A percentile compares a stretch with the other conserved stretches of the same genome.
Evolutionary conservation across 2,888 invertebrate genomes (phyloP).

Genomic region (Eudemis profundana): DNA sequence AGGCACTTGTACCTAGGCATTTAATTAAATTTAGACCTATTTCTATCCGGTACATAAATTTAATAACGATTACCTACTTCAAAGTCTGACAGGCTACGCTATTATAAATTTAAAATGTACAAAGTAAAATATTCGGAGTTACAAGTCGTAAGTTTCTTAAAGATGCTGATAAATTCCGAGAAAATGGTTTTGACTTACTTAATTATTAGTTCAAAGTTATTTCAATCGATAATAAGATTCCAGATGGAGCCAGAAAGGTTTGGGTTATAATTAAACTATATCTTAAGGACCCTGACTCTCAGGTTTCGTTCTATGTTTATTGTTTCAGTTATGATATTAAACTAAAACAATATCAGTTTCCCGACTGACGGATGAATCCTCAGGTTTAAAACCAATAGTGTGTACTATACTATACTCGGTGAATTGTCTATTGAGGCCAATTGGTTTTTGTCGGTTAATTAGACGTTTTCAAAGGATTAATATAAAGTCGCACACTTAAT

Average conservation of each 20-base stretch:
- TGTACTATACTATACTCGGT: too few species aligned
- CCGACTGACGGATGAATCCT: too few species aligned
- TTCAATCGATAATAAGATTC: background rate
- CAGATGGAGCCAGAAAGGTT: background rate
- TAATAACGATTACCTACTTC: conserved; percentile 2
- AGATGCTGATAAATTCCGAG: conserved; percentile 5
- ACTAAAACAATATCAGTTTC: too few species aligned
- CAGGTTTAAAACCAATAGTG: too few species aligned
- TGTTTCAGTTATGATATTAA: too few species aligned
- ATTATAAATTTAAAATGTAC: conserved; percentile 21
- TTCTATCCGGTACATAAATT: conserved; percentile 2
- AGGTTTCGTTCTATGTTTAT: too few species aligned
- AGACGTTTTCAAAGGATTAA: too few species aligned
- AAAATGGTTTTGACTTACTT: conserved; percentile 8
- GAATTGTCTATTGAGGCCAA: too few species aligned
- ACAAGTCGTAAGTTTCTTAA: conserved; percentile 8
- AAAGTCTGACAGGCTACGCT: background rate
- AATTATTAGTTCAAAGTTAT: conserved; percentile 11
- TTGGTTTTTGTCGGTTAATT: too few species aligned
- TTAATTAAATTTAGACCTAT: conserved; percentile 16
- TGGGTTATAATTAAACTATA: too few species aligned
- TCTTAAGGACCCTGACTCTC: too few species aligned
- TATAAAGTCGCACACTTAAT: background rate
- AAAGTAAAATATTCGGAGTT: conserved; percentile 23
- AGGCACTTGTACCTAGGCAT: background rate